phyloP scores from a whole-genome alignment of 2,888 invertebrate genomes.

The Operophtera brumata region DNA sequence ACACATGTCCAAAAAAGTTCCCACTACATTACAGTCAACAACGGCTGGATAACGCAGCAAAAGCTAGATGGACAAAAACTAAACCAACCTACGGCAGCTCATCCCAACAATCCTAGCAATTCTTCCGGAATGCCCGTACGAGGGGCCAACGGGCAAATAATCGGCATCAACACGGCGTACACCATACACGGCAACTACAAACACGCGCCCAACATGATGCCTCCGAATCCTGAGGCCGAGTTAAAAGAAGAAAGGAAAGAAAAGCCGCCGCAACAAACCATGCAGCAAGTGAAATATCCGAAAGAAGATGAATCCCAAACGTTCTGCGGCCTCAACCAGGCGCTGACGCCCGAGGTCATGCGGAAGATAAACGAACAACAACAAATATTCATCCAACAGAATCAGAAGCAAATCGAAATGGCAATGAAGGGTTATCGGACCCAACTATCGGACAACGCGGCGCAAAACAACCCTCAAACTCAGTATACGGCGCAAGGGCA shows the following conservation, averaged over 20 bases:
- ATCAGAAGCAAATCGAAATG: slow-evolving; percentile 78
- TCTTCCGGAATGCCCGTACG: slow-evolving; percentile 66
- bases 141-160: slow-evolving; percentile 82
- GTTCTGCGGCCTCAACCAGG: slow-evolving; percentile 71
- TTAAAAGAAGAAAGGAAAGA: slow-evolving; percentile 64
- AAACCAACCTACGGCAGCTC: slow-evolving; percentile 37
- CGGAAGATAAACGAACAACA: slow-evolving; percentile 80
- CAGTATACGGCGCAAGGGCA: slow-evolving; percentile 68
- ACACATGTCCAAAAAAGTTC: slow-evolving; percentile 65
- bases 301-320: slow-evolving; percentile 72
- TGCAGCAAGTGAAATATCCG: slow-evolving; percentile 46
- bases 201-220: slow-evolving; percentile 42
- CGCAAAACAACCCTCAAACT: slow-evolving; percentile 54
- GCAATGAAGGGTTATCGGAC: slow-evolving; percentile 75
- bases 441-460: slow-evolving; percentile 60
- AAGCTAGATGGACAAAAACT: slow-evolving; percentile 57
- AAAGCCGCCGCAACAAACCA: slow-evolving; percentile 36
- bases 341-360: slow-evolving; percentile 76
- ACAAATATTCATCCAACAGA: slow-evolving; percentile 79
- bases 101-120: slow-evolving; percentile 43
- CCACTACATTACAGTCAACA: slow-evolving; percentile 73
- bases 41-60: slow-evolving; percentile 74
- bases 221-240: slow-evolving; percentile 49
- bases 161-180: slow-evolving; percentile 77
- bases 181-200: slow-evolving; percentile 58